Conservation (phyloP, 2,888 invertebrate species). For the Antheraea yamamai region DNA sequence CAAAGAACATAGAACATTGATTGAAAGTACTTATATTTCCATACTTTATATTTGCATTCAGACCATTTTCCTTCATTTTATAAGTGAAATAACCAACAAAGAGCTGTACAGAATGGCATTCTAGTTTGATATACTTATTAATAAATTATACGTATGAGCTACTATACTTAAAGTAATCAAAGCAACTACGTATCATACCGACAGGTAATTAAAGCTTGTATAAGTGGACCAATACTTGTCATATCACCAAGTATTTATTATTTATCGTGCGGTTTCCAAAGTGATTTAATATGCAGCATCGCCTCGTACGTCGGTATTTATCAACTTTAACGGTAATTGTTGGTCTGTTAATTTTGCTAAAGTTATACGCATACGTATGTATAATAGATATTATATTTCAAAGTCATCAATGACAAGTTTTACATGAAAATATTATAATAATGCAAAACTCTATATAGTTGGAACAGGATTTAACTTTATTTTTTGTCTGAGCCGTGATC, state of each 20-base stretch:
- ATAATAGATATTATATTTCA: slow-evolving; percentile 24
- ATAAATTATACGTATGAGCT: slow-evolving; percentile 40
- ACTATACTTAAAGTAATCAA: slow-evolving; percentile 28
- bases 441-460: slow-evolving; percentile 65
- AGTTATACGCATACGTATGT: slow-evolving; percentile 24
- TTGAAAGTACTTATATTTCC: background rate
- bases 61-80: background rate
- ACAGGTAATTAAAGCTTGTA: slow-evolving; percentile 65
- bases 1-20: too few species aligned
- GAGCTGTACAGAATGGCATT: slow-evolving; percentile 26
- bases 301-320: slow-evolving; percentile 54
- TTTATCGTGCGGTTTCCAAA: slow-evolving; percentile 57
- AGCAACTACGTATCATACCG: slow-evolving; percentile 46
- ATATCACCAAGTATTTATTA: slow-evolving; percentile 64
- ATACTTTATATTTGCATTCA: background rate
- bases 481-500: slow-evolving; percentile 68
- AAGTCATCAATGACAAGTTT: slow-evolving; percentile 34
- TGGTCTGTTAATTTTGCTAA: slow-evolving; percentile 41
- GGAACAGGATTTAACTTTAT: slow-evolving; percentile 71
- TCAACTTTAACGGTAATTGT: slow-evolving; percentile 60
- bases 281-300: slow-evolving; percentile 70
- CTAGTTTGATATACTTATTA: slow-evolving; percentile 50
- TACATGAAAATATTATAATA: slow-evolving; percentile 39
- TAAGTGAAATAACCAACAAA: background rate
- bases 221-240: slow-evolving; percentile 63